Conservation (phyloP, 2,113 vertebrate genomes). For the Bettongia penicillata region DNA sequence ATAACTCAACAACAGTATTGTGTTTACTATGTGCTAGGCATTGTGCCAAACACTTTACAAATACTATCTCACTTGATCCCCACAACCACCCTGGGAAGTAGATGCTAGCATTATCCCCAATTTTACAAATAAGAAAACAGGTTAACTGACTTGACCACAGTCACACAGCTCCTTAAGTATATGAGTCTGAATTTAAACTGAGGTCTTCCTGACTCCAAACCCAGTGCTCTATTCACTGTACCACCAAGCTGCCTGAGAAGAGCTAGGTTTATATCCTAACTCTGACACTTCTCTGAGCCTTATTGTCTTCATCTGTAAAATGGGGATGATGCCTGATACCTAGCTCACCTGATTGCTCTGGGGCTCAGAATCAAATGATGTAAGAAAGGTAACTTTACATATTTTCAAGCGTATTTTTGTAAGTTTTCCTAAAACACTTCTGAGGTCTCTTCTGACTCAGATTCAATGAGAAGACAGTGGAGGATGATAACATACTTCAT, state of each 20-base stretch:
- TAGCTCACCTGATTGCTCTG: background rate
- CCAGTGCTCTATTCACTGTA: background rate
- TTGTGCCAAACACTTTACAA: background rate
- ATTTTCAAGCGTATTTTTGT: background rate
- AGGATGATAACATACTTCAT: background rate
- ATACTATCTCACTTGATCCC: background rate
- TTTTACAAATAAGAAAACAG: background rate
- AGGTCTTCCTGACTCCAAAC: background rate
- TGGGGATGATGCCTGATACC: background rate
- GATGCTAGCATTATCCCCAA: background rate
- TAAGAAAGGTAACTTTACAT: background rate
- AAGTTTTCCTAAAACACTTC: background rate
- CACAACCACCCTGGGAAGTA: background rate
- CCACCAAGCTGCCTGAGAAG: background rate
- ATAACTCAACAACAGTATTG: no score
- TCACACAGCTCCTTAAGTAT: background rate
- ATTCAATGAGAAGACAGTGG: background rate
- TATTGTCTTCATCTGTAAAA: background rate
- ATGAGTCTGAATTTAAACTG: background rate
- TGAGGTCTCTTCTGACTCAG: background rate
- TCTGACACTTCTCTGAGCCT: background rate
- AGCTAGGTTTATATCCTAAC: background rate
- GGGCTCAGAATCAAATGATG: background rate
- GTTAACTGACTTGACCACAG: background rate
- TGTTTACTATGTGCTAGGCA: background rate